A percentile compares a stretch with the other conserved stretches of the same genome.
Conservation (phyloP, 2,888 invertebrate genomes). For the Parelbella ahira region DNA sequence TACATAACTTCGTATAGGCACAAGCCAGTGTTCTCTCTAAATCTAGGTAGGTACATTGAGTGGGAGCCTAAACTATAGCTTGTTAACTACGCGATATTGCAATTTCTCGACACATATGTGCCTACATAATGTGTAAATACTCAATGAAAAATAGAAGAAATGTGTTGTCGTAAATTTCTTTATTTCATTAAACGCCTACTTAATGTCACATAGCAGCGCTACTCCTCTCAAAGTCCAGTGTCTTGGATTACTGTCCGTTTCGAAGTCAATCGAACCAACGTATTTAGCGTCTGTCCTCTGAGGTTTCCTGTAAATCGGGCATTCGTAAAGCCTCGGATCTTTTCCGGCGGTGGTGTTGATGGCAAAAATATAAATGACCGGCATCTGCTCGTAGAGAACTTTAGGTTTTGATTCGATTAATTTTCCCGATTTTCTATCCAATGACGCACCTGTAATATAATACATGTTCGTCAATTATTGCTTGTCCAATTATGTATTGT, state of each 20-base stretch:
- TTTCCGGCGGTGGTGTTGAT: constrained; percentile 96
- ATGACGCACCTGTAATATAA: constrained; percentile 83
- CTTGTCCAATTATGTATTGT: too few species aligned
- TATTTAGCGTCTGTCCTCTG: constrained; percentile 97
- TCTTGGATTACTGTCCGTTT: constrained; percentile 93
- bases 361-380: constrained; percentile 97
- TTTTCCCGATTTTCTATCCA: constrained; percentile 93
- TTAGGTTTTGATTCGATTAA: constrained; percentile 96
- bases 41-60: too few species aligned
- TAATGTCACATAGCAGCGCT: constrained; percentile 97
- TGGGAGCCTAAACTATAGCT: too few species aligned
- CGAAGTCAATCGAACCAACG: constrained; percentile 96
- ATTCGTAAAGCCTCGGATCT: constrained; percentile 95
- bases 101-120: too few species aligned
- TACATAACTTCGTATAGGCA: too few species aligned
- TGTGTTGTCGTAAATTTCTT: too few species aligned
- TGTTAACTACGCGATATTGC: too few species aligned
- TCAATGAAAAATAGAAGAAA: too few species aligned
- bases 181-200: constrained; percentile 82
- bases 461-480: too few species aligned
- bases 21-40: too few species aligned
- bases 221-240: constrained; percentile 98
- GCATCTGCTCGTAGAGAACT: constrained; percentile 96
- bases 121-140: too few species aligned
- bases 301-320: constrained; percentile 97